phyloP scores from a whole-genome alignment of 2,113 vertebrate genomes.

The Scomber colias region DNA sequence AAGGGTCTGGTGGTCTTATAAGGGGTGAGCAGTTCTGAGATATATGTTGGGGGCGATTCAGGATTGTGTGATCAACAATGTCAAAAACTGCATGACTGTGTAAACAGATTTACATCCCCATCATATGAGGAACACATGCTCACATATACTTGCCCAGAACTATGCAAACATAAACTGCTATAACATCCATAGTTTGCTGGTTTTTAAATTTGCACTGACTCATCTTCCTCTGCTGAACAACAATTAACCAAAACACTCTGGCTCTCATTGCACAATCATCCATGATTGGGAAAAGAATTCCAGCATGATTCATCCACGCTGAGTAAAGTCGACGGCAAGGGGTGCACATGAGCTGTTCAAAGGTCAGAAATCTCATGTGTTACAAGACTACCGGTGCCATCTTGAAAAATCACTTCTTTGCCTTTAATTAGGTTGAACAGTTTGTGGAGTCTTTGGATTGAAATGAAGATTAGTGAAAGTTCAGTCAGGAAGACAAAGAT shows the following conservation, averaged over 20 bases:
- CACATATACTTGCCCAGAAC: no score
- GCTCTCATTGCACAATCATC: neutral
- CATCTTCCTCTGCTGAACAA: neutral
- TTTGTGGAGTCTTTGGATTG: constrained; percentile 31
- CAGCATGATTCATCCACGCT: constrained; percentile 1
- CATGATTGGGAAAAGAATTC: constrained; percentile 3
- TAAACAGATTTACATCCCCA: no score
- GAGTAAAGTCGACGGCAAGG: neutral
- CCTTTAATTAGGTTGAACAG: constrained; percentile 52
- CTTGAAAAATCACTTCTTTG: constrained; percentile 56
- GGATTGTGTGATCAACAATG: no score
- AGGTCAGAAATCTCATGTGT: neutral
- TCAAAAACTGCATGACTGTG: no score
- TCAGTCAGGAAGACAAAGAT: no score
- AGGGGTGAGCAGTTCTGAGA: no score
- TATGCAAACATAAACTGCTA: no score
- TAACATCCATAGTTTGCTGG: neutral
- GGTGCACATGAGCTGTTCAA: constrained; percentile 2
- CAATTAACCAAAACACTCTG: constrained; percentile 13
- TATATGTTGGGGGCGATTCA: no score
- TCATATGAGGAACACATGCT: no score
- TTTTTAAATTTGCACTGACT: neutral
- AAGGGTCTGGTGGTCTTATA: no score
- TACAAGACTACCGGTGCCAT: constrained; percentile 43
- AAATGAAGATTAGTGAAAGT: neutral